These are phyloP conservation scores for Trichogramma dendrolimi DNA, from an alignment of 2,888 invertebrate species.

Conservation along the genomic window DNA sequence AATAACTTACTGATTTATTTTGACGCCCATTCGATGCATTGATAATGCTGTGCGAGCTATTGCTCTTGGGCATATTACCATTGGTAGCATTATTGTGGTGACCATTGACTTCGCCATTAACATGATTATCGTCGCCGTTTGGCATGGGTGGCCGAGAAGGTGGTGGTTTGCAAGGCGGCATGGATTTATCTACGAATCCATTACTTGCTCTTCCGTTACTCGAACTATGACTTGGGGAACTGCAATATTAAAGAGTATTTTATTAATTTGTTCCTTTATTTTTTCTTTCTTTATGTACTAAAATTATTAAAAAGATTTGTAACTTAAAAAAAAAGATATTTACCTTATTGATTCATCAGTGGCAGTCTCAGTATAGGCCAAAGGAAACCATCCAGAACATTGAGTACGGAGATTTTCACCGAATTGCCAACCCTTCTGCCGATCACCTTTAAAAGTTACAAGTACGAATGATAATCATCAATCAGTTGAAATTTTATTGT, in stretches of 20 bases:
- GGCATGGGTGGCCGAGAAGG: conserved; percentile 48
- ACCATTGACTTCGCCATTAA: conserved; percentile 28
- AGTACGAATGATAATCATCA: background rate
- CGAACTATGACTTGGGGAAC: conserved; percentile 34
- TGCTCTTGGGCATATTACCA: conserved; percentile 45
- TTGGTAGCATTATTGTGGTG: conserved; percentile 37
- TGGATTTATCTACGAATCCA: conserved; percentile 41
- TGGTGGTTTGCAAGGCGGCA: conserved; percentile 49
- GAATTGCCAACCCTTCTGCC: conserved; percentile 94
- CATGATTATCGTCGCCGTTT: conserved; percentile 39
- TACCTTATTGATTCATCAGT: conserved; percentile 65
- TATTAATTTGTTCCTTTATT: background rate
- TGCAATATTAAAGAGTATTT: conserved; percentile 15
- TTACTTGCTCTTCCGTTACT: conserved; percentile 17
- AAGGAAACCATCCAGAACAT: conserved; percentile 90
- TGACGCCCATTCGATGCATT: conserved; percentile 45
- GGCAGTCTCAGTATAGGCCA: conserved; percentile 86
- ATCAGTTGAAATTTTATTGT: background rate
- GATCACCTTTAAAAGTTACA: conserved; percentile 58
- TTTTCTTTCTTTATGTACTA: too few species aligned
- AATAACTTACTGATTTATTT: conserved; percentile 44
- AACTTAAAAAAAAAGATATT: conserved; percentile 34
- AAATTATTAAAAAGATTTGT: too few species aligned
- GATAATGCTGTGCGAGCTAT: conserved; percentile 45
- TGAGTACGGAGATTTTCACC: conserved; percentile 92